Conservation (phyloP, 2,888 invertebrate species). For the Eupsilia transversa region DNA sequence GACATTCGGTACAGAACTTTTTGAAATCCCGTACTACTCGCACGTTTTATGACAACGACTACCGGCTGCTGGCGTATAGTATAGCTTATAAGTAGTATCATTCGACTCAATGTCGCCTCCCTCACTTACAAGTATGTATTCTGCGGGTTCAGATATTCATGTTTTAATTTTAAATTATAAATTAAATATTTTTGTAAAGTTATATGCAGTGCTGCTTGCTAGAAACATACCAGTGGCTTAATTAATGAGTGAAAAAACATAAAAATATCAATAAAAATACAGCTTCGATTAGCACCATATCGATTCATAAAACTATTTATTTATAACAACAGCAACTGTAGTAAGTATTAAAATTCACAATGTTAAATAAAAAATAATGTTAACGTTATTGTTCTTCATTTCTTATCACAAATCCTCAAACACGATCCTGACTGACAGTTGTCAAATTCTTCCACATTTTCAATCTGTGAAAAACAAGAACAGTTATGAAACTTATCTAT, state of each 20-base stretch:
- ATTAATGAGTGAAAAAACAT: neutral
- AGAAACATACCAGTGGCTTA: conserved; percentile 2
- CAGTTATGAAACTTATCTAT: too few relatives aligned
- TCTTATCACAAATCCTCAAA: conserved; percentile 70
- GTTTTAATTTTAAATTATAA: conserved; percentile 10
- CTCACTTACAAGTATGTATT: conserved; percentile 7
- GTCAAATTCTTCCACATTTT: conserved; percentile 73
- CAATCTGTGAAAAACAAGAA: too few relatives aligned
- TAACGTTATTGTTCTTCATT: conserved; percentile 58
- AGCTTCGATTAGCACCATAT: conserved; percentile 37
- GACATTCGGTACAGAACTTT: neutral
- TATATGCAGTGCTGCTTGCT: conserved; percentile 29
- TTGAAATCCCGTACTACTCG: neutral
- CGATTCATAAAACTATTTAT: conserved; percentile 59
- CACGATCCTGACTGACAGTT: conserved; percentile 68
- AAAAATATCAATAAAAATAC: conserved; percentile 29
- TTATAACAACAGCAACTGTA: conserved; percentile 51
- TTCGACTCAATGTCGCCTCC: neutral
- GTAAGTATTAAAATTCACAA: conserved; percentile 55
- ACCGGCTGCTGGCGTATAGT: neutral
- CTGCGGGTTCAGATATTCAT: conserved; percentile 44
- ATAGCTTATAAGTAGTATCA: neutral
- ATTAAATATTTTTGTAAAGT: conserved; percentile 46
- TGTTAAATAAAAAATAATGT: conserved; percentile 55
- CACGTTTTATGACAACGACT: neutral